Conservation (phyloP, 2,888 invertebrate genomes). For the Caenorhabditis drosophilae region DNA sequence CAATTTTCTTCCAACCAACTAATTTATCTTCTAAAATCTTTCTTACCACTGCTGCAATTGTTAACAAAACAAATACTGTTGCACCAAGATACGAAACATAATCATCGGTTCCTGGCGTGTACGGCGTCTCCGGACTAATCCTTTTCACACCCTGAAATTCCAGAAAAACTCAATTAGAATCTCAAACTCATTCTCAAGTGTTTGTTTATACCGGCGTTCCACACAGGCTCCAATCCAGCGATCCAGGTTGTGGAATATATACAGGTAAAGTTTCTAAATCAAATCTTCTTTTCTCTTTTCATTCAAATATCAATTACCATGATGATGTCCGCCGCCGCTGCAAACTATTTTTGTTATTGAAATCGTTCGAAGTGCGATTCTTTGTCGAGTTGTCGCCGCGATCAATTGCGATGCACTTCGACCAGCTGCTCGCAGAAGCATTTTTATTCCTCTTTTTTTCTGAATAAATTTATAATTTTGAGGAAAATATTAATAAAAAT, state of each 20-base stretch:
- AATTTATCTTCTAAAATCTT: not conserved
- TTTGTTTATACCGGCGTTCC: conserved; percentile 6
- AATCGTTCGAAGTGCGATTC: conserved; percentile 21
- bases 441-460: not conserved
- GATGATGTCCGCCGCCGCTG: conserved; percentile 41
- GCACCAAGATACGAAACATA: conserved; percentile 45
- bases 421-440: conserved; percentile 35
- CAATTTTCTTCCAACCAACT: not conserved
- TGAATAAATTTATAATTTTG: not conserved
- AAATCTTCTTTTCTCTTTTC: not conserved
- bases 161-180: too few relatives aligned
- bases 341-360: conserved; percentile 19
- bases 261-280: conserved; percentile 38
- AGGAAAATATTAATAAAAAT: not conserved
- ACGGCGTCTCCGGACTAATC: conserved; percentile 16
- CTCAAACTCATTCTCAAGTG: too few relatives aligned
- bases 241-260: conserved; percentile 42
- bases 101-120: conserved; percentile 33
- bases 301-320: conserved; percentile 10
- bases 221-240: conserved; percentile 27
- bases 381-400: conserved; percentile 13
- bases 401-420: conserved; percentile 13
- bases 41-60: conserved; percentile 42
- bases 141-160: not conserved
- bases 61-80: conserved; percentile 40